Base-by-base conservation (phyloP, 2,888 invertebrate genomes). In the Altica lythri region DNA sequence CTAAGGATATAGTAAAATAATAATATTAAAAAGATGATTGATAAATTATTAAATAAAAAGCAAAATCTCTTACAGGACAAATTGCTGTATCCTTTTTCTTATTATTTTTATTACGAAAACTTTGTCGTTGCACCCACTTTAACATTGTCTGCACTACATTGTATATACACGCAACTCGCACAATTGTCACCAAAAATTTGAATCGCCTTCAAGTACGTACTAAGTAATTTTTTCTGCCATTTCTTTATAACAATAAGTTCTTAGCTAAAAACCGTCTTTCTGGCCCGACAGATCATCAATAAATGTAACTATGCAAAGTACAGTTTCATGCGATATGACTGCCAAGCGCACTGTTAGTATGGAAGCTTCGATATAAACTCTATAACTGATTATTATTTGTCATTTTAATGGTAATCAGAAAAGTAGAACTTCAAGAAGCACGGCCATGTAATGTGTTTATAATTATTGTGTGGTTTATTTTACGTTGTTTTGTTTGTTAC, bases 71-170 rank as follows among this genome's bases (percentile, higher is more conserved):
- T 66, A 69, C 69, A 61, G 62, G 37, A 57, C 66, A 60, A 9
- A 65, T 54, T 25, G 61, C 59, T 37, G 57, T 53, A 44, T 67
- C 61, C 10, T 22, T 40, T 13, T 30, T 58, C 62, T 35, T 53
- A 50, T 53, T 32, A 44, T 18, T 58, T 38, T 47, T 64, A 54
- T 55, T 60, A 44, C 65, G 63, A 54, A 71, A 69, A 57, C 67
- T 70, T 43, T 72, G 71, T 49, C 72, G 68, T 35, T 70, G 73
- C 61, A 74, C 75, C 75, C 75, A 75, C 74, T 75, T 75, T 52
- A 75, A 64, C 75, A 75, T 75, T 57, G 25, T 64, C 37, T 50
- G 35, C 55, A 44, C 50, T 16, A 29, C 57, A 60, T 57, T 50
- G 42, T 43, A 30, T 22, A 12, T n/a, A 35, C 16, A 30, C 43